Conservation (phyloP, 2,113 vertebrate genomes). For the Acrocephalus arundinaceus region DNA sequence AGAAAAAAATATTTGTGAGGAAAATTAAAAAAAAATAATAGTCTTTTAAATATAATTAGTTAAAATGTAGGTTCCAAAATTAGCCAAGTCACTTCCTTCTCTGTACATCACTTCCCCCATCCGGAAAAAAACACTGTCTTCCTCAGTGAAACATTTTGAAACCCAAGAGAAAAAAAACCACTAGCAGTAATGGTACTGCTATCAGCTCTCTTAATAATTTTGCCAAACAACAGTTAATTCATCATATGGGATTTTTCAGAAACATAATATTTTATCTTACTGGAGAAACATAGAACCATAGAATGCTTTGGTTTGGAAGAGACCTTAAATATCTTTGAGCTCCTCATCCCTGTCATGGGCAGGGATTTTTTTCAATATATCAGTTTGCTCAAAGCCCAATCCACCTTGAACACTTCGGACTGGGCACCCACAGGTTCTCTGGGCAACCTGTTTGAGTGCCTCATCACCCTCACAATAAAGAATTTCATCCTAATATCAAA, state of each 20-base stretch:
- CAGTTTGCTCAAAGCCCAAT: background rate
- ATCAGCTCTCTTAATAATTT: background rate
- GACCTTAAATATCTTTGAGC: background rate
- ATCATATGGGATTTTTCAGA: background rate
- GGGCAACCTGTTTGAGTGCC: background rate
- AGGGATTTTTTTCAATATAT: background rate
- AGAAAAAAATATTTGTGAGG: background rate
- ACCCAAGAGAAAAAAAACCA: background rate
- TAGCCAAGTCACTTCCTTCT: background rate
- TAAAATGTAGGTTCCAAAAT: background rate
- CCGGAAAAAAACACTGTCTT: background rate
- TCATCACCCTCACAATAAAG: background rate
- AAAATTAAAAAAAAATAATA: background rate
- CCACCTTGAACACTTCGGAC: background rate
- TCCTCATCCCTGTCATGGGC: background rate
- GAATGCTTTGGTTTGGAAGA: background rate
- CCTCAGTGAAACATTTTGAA: background rate
- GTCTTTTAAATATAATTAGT: background rate
- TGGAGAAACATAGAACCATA: background rate
- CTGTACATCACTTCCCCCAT: background rate
- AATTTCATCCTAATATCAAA: background rate
- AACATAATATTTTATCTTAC: background rate
- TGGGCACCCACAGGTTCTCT: background rate
- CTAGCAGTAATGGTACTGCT: background rate
- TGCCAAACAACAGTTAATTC: background rate